phyloP scores from a whole-genome alignment of 2,797 vertebrate genomes.

The Poeciliopsis turneri region DNA sequence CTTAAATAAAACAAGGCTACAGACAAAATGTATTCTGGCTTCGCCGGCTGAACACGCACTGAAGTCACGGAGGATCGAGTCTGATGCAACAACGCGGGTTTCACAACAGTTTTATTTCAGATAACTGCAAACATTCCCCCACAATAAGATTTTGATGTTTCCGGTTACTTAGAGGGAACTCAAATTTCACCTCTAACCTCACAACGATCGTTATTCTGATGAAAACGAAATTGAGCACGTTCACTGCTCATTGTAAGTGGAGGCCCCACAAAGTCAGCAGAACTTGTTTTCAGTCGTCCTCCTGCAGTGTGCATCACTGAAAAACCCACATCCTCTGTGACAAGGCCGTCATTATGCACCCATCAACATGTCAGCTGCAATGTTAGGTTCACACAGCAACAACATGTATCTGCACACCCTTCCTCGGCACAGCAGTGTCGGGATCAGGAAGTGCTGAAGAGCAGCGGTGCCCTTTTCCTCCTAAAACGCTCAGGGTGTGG shows the following conservation, averaged over 20 bases:
- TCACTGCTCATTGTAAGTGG: not conserved
- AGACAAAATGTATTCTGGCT: conserved; percentile 6
- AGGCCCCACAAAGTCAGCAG: conserved; percentile 14
- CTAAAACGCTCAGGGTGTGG: conserved; percentile 39
- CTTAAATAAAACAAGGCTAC: not conserved
- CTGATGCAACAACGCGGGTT: conserved; percentile 31
- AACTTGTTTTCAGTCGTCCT: conserved; percentile 21
- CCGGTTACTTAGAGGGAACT: not conserved
- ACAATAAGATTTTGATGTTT: not conserved
- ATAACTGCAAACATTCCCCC: not conserved
- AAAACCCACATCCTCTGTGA: conserved; percentile 76
- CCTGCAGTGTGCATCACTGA: conserved; percentile 37
- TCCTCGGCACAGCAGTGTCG: conserved; percentile 46
- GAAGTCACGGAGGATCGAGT: conserved; percentile 3
- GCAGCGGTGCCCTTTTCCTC: conserved; percentile 39
- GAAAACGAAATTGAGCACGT: conserved; percentile 14
- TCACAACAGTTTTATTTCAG: conserved; percentile 32
- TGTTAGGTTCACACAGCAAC: conserved; percentile 21
- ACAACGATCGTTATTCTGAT: not conserved
- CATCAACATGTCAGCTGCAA: conserved; percentile 62
- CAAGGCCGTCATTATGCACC: conserved; percentile 48
- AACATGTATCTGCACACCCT: conserved; percentile 49
- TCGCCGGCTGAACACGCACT: not conserved
- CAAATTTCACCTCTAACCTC: not conserved
- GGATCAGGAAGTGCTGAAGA: conserved; percentile 63